Conservation (phyloP, 2,113 vertebrate species). For the Gobio gobio region DNA sequence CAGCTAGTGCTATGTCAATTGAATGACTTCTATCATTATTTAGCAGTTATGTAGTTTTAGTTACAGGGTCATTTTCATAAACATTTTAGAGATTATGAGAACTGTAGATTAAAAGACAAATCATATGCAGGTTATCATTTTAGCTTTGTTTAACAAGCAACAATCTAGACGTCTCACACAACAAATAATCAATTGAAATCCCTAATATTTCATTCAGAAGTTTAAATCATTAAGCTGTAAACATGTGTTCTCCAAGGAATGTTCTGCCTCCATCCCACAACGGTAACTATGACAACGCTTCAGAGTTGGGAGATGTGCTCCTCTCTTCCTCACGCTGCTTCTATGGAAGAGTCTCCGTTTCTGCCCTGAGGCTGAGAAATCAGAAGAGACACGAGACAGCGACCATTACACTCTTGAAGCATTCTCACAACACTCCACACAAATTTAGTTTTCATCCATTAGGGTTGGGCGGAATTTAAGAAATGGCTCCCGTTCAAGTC, state of each 20-base stretch:
- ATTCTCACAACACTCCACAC: too few relatives aligned
- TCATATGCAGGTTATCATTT: background rate
- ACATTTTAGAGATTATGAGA: background rate
- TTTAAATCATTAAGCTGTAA: slow-evolving; percentile 25
- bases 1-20: slow-evolving; percentile 12
- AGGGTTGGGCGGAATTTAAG: background rate
- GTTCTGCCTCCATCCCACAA: slow-evolving; percentile 24
- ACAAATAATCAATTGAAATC: background rate
- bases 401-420: background rate
- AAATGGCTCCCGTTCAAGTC: background rate
- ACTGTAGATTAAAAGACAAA: slow-evolving; percentile 17
- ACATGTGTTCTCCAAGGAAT: slow-evolving; percentile 10
- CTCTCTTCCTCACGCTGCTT: slow-evolving; percentile 79
- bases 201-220: background rate
- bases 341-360: slow-evolving; percentile 86
- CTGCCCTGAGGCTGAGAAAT: slow-evolving; percentile 90
- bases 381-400: slow-evolving; percentile 14
- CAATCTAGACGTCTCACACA: background rate
- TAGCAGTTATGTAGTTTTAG: slow-evolving; percentile 9
- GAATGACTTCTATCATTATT: slow-evolving; percentile 13
- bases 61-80: background rate
- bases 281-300: background rate
- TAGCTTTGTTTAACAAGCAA: background rate
- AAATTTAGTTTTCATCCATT: background rate
- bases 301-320: background rate